Evolutionary conservation across 2,113 vertebrate genomes (phyloP).

Genomic region (Mustela lutreola): DNA sequence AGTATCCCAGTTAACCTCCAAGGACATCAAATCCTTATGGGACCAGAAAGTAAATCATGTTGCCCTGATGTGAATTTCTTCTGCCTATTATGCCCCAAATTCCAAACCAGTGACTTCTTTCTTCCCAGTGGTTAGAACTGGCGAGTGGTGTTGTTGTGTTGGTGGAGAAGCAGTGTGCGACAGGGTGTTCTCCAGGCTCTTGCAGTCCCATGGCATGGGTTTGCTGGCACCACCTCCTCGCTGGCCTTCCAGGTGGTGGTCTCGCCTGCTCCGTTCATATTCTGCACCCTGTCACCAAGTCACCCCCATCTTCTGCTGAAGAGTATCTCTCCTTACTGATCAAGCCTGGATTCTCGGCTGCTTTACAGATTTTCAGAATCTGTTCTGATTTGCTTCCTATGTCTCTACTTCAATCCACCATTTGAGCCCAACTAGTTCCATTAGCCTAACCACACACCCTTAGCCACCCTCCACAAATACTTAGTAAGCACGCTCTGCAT

Average conservation of each 20-base stretch:
- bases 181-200: neutral
- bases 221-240: neutral
- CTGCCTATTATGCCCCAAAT: neutral
- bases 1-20: neutral
- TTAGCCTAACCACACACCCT: neutral
- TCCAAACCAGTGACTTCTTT: neutral
- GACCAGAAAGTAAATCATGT: too few species aligned
- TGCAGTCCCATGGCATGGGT: rapidly evolving
- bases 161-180: rapidly evolving
- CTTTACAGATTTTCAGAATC: neutral
- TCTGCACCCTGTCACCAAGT: neutral
- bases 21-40: neutral
- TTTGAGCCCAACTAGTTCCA: neutral
- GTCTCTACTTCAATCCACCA: neutral
- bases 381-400: neutral
- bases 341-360: neutral
- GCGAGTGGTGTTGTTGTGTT: neutral
- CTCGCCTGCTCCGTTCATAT: rapidly evolving
- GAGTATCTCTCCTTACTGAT: neutral
- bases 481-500: neutral
- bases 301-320: neutral
- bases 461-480: neutral
- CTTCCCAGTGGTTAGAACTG: too few species aligned
- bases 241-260: neutral
- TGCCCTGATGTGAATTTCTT: neutral